Evolutionary conservation across 1,140 invertebrate species (phyloP), one percentile per base, ranked within the genome.

Genomic region (Drosophila suzukii): DNA sequence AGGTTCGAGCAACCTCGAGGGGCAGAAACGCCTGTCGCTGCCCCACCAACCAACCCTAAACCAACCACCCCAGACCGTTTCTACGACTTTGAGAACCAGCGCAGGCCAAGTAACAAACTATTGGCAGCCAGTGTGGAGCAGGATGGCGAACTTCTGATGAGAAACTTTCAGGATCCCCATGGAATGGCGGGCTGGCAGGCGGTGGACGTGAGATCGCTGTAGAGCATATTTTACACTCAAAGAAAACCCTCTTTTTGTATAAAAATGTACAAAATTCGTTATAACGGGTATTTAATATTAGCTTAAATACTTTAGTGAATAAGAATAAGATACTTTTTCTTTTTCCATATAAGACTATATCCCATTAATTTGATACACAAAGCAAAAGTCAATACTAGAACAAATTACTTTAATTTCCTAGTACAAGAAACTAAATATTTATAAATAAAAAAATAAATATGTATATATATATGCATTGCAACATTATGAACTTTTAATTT

Each of bases 41-140:
- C 55, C 0, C 24, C 60, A 3, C 12, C 59, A 8, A 8, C 32
- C 17, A 41, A 13, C 11, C 27, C n/a, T 5, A 78, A 70, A n/a
- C 56, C 46, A 34, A 61, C 54, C 2, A 58, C 53, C 8, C 54
- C 75, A n/a, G 92, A 92, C 78, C 74, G 78, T 3, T 92, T 92
- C 57, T 92, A 92, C 47, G 90, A 92, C 24, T 92, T 77, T 66
- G 91, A 92, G 12, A 91, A 85, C 43, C 65, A 90, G 20, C 60
- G 71, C 4, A 51, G 81, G 4, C 27, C 60, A 0, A 70, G 56
- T n/a, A 85, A 78, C 24, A 66, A 72, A 54, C 44, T 72, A 15
- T n/a, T 63, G 30, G 36, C 63, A 15, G 56, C 67, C 50, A 70
- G 50, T 13, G 30, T 57, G 6, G 54, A 84, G 43, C 76, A 78